These are phyloP conservation scores for Sesia bembeciformis DNA, from an alignment of 2,888 invertebrate genomes.

Conservation along the genomic window DNA sequence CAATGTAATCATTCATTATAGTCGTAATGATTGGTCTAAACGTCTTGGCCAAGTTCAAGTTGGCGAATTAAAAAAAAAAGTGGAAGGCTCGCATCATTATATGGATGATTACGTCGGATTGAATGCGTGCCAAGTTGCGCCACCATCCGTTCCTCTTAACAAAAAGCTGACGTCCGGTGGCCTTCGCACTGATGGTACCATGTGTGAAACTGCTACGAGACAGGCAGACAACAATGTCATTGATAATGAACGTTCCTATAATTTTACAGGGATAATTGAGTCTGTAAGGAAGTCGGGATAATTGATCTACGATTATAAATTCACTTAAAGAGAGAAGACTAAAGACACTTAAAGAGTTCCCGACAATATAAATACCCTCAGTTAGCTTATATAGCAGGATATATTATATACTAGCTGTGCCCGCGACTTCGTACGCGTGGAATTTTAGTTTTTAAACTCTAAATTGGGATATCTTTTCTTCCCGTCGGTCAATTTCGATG, in stretches of 20 bases:
- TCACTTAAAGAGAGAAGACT: neutral
- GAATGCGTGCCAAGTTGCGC: constrained; percentile 31
- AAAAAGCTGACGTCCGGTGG: constrained; percentile 27
- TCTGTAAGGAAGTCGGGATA: too few species aligned
- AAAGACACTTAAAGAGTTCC: neutral
- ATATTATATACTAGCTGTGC: too few species aligned
- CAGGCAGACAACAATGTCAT: neutral
- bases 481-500: too few species aligned
- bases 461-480: too few species aligned
- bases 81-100: constrained; percentile 30
- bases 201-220: constrained; percentile 22
- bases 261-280: too few species aligned
- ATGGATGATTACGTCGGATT: constrained; percentile 28
- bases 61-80: constrained; percentile 22
- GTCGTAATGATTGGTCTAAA: neutral
- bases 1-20: constrained; percentile 20
- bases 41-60: constrained; percentile 53
- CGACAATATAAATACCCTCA: neutral
- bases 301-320: neutral
- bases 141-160: constrained; percentile 40
- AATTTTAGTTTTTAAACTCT: too few species aligned
- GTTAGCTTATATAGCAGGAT: neutral
- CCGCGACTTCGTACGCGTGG: too few species aligned
- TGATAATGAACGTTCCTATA: too few species aligned
- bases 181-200: constrained; percentile 21